Evolutionary conservation across 2,113 vertebrate species (phyloP).

Genomic region (Macquaria ambigua): DNA sequence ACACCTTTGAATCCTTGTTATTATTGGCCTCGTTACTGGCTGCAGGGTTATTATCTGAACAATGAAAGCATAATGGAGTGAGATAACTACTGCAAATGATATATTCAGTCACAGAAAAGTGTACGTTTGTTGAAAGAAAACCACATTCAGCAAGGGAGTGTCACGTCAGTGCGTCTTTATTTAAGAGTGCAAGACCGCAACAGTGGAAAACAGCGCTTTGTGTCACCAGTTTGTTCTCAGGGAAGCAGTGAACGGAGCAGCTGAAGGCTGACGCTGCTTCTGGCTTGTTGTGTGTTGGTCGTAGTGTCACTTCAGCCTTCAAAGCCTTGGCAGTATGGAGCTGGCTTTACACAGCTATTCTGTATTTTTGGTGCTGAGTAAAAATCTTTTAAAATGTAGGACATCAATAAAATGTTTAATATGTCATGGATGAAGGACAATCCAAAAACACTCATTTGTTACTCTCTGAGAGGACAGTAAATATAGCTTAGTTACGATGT

Average conservation of each 20-base stretch:
- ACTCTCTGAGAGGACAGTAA: not conserved
- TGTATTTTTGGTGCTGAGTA: not conserved
- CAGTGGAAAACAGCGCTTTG: not conserved
- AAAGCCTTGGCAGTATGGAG: not conserved
- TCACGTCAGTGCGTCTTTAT: constrained; percentile 36
- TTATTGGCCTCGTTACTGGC: not conserved
- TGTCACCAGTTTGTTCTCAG: not conserved
- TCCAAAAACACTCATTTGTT: not conserved
- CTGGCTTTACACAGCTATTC: too few species aligned
- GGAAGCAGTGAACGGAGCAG: not conserved
- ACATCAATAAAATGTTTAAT: not conserved
- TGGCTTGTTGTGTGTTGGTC: not conserved
- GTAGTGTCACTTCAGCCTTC: not conserved
- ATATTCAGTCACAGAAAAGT: not conserved
- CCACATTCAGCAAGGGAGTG: not conserved
- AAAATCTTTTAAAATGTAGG: not conserved
- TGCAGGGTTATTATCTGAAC: not conserved
- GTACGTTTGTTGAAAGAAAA: not conserved
- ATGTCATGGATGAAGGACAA: not conserved
- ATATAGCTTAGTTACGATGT: not conserved
- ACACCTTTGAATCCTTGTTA: constrained; percentile 1
- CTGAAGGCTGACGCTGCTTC: not conserved
- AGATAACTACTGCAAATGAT: not conserved
- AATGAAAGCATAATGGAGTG: not conserved
- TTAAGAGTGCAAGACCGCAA: constrained; percentile 6